Evolutionary conservation across 2,113 vertebrate genomes (phyloP).

Genomic region (Laterallus jamaicensis): DNA sequence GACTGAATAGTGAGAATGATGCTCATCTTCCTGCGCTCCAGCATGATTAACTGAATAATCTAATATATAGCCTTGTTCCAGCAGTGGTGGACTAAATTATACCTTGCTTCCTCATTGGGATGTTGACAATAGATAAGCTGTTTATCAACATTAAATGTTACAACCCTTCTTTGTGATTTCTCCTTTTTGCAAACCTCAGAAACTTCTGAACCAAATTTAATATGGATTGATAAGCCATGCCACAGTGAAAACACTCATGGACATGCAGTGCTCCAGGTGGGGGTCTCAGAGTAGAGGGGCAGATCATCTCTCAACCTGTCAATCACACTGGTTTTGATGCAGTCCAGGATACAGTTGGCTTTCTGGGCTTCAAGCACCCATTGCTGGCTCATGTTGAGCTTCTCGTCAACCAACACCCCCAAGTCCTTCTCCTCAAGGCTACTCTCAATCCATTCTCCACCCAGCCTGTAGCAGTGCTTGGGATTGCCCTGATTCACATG

Average conservation of each 20-base stretch:
- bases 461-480: no score
- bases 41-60: not conserved
- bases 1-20: not conserved
- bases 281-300: no score
- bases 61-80: not conserved
- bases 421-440: no score
- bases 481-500: no score
- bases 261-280: not conserved
- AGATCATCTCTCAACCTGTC: no score
- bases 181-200: not conserved
- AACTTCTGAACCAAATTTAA: not conserved
- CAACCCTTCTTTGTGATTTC: not conserved
- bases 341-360: no score
- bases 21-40: not conserved
- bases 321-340: no score
- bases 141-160: not conserved
- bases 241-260: not conserved
- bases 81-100: not conserved
- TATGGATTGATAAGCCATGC: not conserved
- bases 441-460: no score
- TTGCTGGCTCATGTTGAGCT: no score
- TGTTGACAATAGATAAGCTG: not conserved
- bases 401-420: no score
- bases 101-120: not conserved
- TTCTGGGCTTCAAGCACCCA: no score